Evolutionary conservation across 2,888 invertebrate species (phyloP).

Genomic region (Cyaniris semiargus): DNA sequence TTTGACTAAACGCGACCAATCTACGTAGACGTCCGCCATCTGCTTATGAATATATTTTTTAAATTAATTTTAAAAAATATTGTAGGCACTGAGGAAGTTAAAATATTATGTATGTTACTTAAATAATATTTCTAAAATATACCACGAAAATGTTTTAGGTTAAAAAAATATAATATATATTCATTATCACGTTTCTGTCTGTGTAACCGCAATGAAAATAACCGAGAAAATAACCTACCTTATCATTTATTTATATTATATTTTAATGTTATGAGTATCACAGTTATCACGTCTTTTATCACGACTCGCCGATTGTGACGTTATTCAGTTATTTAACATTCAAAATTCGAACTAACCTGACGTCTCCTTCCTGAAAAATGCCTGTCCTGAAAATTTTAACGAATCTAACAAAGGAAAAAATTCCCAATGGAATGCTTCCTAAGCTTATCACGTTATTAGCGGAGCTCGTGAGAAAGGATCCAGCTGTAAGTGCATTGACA

Average conservation of each 20-base stretch:
- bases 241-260: background rate
- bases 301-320: background rate
- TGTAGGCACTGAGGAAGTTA: too few relatives aligned
- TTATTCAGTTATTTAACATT: background rate
- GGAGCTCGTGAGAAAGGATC: conserved; percentile 48
- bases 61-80: too few relatives aligned
- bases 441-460: conserved; percentile 54
- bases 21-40: too few relatives aligned
- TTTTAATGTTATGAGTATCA: background rate
- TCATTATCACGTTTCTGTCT: background rate
- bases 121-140: too few relatives aligned
- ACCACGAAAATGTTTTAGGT: too few relatives aligned
- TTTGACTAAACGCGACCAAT: too few relatives aligned
- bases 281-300: conserved; percentile 1
- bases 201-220: background rate
- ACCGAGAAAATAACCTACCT: background rate
- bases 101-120: too few relatives aligned
- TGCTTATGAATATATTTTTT: too few relatives aligned
- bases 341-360: background rate
- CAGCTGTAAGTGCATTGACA: conserved; percentile 47
- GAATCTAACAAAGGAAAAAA: conserved; percentile 51
- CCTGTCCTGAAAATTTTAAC: conserved; percentile 61
- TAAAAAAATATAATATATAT: too few relatives aligned
- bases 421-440: conserved; percentile 55
- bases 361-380: conserved; percentile 46